phyloP scores from a whole-genome alignment of 1,140 invertebrate species.

The Stegodyphus dumicola region DNA sequence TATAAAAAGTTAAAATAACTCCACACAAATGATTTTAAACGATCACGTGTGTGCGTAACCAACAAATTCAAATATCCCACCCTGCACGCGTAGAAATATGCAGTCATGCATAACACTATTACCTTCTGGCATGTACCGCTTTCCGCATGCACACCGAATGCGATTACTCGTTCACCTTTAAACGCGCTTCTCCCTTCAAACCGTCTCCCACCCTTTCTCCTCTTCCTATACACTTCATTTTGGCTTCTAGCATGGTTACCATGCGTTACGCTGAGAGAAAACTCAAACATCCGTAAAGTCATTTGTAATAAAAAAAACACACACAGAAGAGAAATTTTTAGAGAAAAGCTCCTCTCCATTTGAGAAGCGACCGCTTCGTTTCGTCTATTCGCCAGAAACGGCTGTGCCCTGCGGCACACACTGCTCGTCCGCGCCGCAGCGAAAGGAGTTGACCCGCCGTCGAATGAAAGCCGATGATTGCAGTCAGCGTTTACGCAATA shows the following conservation, averaged over 20 bases:
- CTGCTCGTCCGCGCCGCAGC: neutral
- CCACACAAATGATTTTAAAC: too few species aligned
- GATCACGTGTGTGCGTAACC: too few species aligned
- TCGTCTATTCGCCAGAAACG: neutral
- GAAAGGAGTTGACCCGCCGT: neutral
- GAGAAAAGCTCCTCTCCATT: neutral
- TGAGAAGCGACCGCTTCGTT: neutral
- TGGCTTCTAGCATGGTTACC: neutral
- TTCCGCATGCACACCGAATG: too few species aligned
- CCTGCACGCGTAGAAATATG: too few species aligned
- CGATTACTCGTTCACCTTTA: neutral
- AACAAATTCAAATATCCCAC: too few species aligned
- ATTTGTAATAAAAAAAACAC: constrained; percentile 26
- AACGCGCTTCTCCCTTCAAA: neutral
- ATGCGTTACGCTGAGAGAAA: neutral
- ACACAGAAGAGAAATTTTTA: neutral
- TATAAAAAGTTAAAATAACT: too few species aligned
- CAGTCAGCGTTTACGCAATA: neutral
- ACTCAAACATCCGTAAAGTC: constrained; percentile 33
- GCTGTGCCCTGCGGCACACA: neutral
- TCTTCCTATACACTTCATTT: neutral
- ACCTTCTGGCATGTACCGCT: too few species aligned
- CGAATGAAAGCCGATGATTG: neutral
- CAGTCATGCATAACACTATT: too few species aligned
- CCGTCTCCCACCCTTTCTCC: neutral